Base-by-base conservation (phyloP, 2,888 invertebrate species). In the Microchrysa polita region DNA sequence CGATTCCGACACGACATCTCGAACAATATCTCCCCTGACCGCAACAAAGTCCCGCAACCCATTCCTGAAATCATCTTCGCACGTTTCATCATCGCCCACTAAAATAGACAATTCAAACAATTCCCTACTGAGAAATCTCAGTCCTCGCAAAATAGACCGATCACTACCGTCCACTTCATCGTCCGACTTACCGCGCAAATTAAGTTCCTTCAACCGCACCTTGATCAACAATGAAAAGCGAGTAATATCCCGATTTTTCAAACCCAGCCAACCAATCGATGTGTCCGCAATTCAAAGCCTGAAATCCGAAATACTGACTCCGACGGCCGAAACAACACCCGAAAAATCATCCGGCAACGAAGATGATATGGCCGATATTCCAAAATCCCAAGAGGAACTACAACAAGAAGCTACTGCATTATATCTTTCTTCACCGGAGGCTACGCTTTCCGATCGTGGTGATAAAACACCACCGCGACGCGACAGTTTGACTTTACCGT, bases 221-320 rank as follows among this genome's bases (percentile, higher is more conserved):
- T 78, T 86, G 1, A 76, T 86, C 72, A 84, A 79, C 74, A 75
- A 83, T 72, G 80, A 82, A 67, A 83, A 85, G 79, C 81, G 88
- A n/a, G 87, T 90, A 2, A 87, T 88, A 78, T 90, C 90, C 78
- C 87, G 88, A 73, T 90, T 89, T 80, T 90, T 90, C 78, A 81
- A 81, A 74, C 74, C 81, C 0, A 81, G 81, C 61, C 67, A 79
- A 23, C 57, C 9, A 78, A 81, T 67, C 81, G 82, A 67, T 82
- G 82, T 18, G 44, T 55, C 52, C 27, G 59, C 42, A 14, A 10
- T 34, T 67, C 40, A 10, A 34, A 53, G 52, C 16, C 18, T 1
- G 1, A 40, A 16, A 18, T 55, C 10, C 20, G 27, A 40, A 18
- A 10, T 27, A 2, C 27, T 53, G 14, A 20, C 22, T 4, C 48